Conservation (phyloP, 2,797 vertebrate genomes). For the Parambassis ranga region DNA sequence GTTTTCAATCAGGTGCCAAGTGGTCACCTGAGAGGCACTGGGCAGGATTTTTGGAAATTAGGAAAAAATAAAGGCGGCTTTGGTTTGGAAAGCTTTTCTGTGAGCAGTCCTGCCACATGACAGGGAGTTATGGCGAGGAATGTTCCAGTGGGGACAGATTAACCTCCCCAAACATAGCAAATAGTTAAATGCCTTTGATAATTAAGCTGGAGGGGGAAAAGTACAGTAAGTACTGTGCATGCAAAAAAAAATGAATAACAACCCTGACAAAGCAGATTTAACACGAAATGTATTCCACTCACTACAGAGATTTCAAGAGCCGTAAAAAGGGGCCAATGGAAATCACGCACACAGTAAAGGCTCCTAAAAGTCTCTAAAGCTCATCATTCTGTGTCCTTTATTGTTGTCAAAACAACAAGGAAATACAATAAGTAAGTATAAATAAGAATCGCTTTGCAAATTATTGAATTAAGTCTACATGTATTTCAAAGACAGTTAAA, state of each 20-base stretch:
- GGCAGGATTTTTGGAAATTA: slow-evolving; percentile 36
- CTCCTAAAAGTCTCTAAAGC: not conserved
- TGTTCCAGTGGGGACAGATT: slow-evolving; percentile 75
- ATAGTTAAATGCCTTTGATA: slow-evolving; percentile 57
- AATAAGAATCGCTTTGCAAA: too few relatives aligned
- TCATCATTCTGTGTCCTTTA: not conserved
- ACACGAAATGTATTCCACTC: not conserved
- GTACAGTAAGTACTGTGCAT: slow-evolving; percentile 47
- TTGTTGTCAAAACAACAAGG: too few relatives aligned
- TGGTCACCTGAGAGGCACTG: slow-evolving; percentile 43
- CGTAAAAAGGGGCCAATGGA: not conserved
- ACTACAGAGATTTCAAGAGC: not conserved
- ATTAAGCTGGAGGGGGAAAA: slow-evolving; percentile 31
- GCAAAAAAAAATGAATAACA: slow-evolving; percentile 1
- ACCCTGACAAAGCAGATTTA: slow-evolving; percentile 25
- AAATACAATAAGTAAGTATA: too few relatives aligned
- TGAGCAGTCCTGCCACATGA: slow-evolving; percentile 61
- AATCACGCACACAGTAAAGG: too few relatives aligned
- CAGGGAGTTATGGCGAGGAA: slow-evolving; percentile 70
- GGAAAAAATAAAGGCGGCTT: slow-evolving; percentile 41
- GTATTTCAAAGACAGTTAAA: too few relatives aligned
- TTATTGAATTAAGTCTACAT: too few relatives aligned
- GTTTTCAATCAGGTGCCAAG: slow-evolving; percentile 29
- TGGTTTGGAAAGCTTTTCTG: slow-evolving; percentile 41
- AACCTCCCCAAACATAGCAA: slow-evolving; percentile 67